Conservation (phyloP, 2,113 vertebrate genomes). For the Tyrannus savana region DNA sequence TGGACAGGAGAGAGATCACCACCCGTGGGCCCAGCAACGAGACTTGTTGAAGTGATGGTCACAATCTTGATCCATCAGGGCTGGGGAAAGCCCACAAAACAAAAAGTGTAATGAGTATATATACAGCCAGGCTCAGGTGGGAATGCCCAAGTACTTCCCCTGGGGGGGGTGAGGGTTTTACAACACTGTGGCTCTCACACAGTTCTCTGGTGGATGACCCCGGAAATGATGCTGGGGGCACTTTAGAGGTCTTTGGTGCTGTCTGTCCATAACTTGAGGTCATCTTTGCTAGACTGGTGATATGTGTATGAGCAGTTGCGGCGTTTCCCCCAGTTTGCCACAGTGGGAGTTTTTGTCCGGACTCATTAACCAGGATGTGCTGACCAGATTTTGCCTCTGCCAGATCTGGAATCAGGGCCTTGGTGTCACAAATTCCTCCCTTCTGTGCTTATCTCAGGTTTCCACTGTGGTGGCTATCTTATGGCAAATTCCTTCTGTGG, state of each 20-base stretch:
- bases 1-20: not conserved
- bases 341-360: not conserved
- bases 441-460: not conserved
- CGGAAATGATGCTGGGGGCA: not conserved
- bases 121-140: not conserved
- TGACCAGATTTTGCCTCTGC: not conserved
- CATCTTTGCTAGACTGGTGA: not conserved
- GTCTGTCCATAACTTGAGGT: not conserved
- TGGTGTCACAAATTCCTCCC: not conserved
- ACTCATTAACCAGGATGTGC: not conserved
- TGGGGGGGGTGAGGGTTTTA: not conserved
- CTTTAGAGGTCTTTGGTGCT: accelerated
- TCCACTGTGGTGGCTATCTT: not conserved
- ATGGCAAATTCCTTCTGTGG: not conserved
- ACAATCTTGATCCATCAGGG: not conserved
- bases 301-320: not conserved
- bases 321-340: not conserved
- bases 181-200: accelerated
- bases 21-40: not conserved
- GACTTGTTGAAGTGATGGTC: not conserved
- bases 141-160: not conserved
- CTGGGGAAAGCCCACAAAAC: not conserved
- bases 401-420: not conserved
- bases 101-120: accelerated
- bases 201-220: not conserved